Percentiles rank a stretch among this genome's conserved stretches.
Conservation (phyloP, 2,113 vertebrate genomes). For the Anoura caudifer region DNA sequence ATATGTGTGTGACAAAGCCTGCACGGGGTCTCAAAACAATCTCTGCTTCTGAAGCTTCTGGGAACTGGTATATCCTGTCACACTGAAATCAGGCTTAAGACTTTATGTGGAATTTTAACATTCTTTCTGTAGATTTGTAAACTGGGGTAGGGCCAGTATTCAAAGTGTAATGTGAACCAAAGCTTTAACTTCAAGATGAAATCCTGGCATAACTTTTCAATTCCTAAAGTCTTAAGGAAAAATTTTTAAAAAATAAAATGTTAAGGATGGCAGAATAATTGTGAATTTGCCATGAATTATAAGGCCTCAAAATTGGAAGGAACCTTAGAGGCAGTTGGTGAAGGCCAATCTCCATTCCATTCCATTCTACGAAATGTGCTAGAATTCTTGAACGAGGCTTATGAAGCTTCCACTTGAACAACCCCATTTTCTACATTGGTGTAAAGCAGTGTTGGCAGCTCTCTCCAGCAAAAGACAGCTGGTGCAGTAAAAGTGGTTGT, state of each 20-base stretch:
- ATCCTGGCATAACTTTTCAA: neutral
- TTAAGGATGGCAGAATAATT: neutral
- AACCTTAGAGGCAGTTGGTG: neutral
- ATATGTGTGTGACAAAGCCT: neutral
- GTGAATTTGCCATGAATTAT: neutral
- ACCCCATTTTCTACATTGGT: neutral
- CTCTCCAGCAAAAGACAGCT: neutral
- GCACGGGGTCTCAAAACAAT: neutral
- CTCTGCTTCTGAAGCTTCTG: conserved; percentile 1
- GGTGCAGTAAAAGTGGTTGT: neutral
- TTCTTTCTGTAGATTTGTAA: neutral
- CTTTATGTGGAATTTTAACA: neutral
- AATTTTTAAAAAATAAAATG: neutral
- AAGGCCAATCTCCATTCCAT: neutral
- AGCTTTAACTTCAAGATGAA: neutral
- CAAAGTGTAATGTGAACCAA: neutral
- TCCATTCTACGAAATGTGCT: neutral
- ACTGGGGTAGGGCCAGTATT: neutral
- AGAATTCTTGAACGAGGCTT: neutral
- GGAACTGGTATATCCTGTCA: neutral
- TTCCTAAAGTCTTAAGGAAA: neutral
- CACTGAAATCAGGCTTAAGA: neutral
- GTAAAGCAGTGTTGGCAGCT: neutral
- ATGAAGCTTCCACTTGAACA: neutral
- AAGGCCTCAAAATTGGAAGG: neutral